Conservation (phyloP, 2,113 vertebrate genomes). For the Helogale parvula region DNA sequence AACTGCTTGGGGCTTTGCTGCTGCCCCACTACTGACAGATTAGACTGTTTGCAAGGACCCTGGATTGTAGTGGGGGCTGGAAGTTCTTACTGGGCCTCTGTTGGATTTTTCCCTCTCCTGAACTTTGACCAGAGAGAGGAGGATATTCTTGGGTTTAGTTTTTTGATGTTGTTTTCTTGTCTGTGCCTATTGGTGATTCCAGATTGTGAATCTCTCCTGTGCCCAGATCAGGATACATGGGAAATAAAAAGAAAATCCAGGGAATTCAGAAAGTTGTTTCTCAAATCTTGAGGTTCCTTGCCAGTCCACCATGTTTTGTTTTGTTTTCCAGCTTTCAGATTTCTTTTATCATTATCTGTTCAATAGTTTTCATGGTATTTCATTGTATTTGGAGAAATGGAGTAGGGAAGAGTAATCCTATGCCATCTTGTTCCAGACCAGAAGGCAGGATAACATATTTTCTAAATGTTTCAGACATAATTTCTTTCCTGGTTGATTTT, state of each 20-base stretch:
- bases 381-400: background rate
- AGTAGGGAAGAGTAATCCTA: background rate
- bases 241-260: background rate
- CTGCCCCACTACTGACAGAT: background rate
- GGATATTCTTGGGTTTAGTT: background rate
- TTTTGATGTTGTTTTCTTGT: background rate
- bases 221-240: background rate
- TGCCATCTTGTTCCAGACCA: background rate
- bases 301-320: background rate
- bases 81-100: background rate
- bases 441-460: background rate
- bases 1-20: background rate
- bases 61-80: background rate
- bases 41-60: background rate
- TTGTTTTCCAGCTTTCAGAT: background rate
- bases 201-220: background rate
- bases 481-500: constrained; percentile 54
- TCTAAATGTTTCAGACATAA: background rate
- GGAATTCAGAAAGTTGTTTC: background rate
- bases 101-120: background rate
- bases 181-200: background rate
- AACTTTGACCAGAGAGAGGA: background rate
- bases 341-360: background rate
- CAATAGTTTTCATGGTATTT: background rate
- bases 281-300: background rate